phyloP scores from a whole-genome alignment of 2,888 invertebrate genomes.

The Gortyna flavago region DNA sequence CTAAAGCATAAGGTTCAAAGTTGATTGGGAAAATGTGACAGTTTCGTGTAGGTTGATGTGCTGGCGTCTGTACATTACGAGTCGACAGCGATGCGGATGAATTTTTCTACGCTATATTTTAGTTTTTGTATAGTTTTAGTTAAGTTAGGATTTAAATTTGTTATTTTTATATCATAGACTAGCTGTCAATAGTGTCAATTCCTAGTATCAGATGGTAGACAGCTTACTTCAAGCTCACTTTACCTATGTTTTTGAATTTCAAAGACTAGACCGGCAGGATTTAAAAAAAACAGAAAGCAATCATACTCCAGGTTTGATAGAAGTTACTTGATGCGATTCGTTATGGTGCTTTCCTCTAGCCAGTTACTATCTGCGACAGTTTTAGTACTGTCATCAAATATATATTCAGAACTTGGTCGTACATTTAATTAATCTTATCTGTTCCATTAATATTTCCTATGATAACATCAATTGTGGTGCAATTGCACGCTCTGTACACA shows the following conservation, averaged over 20 bases:
- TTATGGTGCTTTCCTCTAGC: no score
- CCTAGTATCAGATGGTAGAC: neutral
- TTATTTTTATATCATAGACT: no score
- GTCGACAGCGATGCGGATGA: no score
- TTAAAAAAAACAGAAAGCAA: neutral
- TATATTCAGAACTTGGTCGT: neutral
- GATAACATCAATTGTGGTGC: constrained; percentile 20
- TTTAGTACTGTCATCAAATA: neutral
- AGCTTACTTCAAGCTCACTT: neutral
- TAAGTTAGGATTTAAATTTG: no score
- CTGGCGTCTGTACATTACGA: no score
- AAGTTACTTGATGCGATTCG: neutral
- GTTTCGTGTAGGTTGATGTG: no score
- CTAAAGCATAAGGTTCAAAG: no score
- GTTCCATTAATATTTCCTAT: constrained; percentile 23
- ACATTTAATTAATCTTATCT: constrained; percentile 23
- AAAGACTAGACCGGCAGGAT: neutral
- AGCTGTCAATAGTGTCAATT: no score
- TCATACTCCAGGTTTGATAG: neutral
- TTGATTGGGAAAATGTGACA: no score
- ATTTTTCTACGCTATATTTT: no score
- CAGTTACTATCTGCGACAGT: neutral
- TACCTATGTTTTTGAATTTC: neutral
- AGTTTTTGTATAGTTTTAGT: no score
- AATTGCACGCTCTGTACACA: constrained; percentile 7